These are phyloP conservation scores for Macroramphosus scolopax DNA, from an alignment of 2,797 vertebrate genomes.

Conservation along the genomic window DNA sequence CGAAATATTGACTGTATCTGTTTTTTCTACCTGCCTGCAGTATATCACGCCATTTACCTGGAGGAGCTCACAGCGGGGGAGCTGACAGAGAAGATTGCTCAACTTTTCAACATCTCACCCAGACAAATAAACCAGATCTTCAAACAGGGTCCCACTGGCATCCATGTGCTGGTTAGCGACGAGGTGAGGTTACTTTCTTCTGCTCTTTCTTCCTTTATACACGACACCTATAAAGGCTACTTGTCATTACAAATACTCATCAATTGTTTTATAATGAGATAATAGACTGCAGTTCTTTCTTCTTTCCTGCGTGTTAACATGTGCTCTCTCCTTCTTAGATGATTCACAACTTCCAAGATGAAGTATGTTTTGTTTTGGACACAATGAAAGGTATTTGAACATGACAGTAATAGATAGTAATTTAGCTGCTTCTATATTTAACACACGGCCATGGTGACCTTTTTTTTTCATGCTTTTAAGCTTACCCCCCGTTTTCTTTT, in stretches of 20 bases:
- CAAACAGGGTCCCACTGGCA: constrained; percentile 94
- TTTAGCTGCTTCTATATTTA: constrained; percentile 22
- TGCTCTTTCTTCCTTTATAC: neutral
- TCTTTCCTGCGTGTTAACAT: neutral
- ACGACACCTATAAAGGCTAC: neutral
- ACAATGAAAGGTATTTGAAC: constrained; percentile 91
- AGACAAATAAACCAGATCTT: constrained; percentile 95
- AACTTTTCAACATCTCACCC: constrained; percentile 94
- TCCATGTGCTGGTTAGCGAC: constrained; percentile 94
- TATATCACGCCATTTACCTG: constrained; percentile 97
- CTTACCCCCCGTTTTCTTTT: constrained; percentile 19
- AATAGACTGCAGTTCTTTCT: neutral
- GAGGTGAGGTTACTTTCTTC: constrained; percentile 77
- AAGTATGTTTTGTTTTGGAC: constrained; percentile 95
- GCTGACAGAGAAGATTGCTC: constrained; percentile 91
- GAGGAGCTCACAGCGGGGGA: constrained; percentile 89
- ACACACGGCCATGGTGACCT: neutral
- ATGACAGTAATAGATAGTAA: neutral
- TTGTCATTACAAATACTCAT: neutral
- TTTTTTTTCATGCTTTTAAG: constrained; percentile 9
- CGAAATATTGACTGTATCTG: neutral
- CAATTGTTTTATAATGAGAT: neutral
- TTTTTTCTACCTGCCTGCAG: constrained; percentile 73
- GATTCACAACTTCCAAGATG: constrained; percentile 98
- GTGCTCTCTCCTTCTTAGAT: constrained; percentile 80